Percentiles rank a stretch among this genome's conserved stretches.
phyloP scores from a whole-genome alignment of 2,797 vertebrate species.

The Rachycentron canadum region DNA sequence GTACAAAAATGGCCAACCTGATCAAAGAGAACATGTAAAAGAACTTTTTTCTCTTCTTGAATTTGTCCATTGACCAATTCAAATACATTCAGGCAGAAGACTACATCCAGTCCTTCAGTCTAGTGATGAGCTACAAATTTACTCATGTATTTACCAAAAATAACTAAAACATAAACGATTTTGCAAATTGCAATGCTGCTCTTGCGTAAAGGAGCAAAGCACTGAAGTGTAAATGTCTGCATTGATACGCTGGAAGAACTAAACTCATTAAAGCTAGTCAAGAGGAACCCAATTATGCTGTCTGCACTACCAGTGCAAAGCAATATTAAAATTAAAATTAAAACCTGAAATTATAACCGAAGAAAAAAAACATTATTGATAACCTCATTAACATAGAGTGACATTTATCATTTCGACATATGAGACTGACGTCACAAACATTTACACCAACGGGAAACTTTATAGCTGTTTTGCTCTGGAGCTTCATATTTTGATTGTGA shows the following conservation, averaged over 20 bases:
- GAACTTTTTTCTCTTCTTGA: slow-evolving; percentile 7
- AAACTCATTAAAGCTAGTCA: not conserved
- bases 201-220: not conserved
- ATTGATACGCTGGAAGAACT: not conserved
- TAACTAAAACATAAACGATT: not conserved
- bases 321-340: too few species aligned
- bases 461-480: too few species aligned
- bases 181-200: not conserved
- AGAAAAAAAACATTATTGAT: not conserved
- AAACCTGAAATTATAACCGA: not conserved
- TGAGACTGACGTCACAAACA: too few species aligned
- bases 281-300: not conserved
- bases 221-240: not conserved
- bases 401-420: not conserved
- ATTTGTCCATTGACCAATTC: slow-evolving; percentile 17
- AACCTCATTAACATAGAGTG: not conserved
- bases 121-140: not conserved
- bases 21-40: slow-evolving; percentile 7
- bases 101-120: slow-evolving; percentile 6
- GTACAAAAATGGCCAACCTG: not conserved
- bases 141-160: slow-evolving; percentile 3
- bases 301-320: not conserved
- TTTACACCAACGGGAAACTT: too few species aligned
- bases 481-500: too few species aligned
- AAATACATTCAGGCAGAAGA: not conserved